Base-by-base conservation (phyloP, 2,113 vertebrate species). In the Orientallactaga bullata region DNA sequence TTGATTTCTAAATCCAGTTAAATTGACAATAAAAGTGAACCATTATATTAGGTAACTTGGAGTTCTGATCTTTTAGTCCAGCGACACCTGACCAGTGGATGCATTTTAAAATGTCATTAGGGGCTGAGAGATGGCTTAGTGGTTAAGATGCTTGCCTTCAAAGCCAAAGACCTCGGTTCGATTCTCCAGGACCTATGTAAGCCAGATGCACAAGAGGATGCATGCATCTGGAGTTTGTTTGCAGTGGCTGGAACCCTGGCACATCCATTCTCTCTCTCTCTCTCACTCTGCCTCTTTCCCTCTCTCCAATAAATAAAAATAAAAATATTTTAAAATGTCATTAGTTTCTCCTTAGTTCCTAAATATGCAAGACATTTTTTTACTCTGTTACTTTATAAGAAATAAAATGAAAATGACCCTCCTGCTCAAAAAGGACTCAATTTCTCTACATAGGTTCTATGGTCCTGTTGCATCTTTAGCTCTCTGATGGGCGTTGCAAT, bases 1-100 rank as follows among this genome's bases (percentile, higher is more conserved):
- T 9, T 66, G 37, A 11, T 83, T 47, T 32, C 37, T 63, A 51
- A 68, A 39, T 83, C 32, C 39, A 83, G 39, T 30, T 47, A 83
- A 83, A 7, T 47, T 83, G 63, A 30, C 18, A 68, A 23, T 68
- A 83, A 82, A 42, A 30, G 65, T 66, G 17, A 66, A 10, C 37
- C 28, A 47, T 24, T 7, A 23, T 2, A 68, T 2, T 47, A 63
- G 26, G 3, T 7, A 66, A 21, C 63, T 32, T 83, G 61, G 37
- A 26, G 39, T 83, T 51, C 21, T 32, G 18, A 66, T 4, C 5
- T 32, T 68, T 47, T 16, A 11, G 17, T 10, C 32, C 6, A 55
- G 9, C 24, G 20, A 32, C 26, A 2, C 1, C 0, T 0, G 30
- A 66, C 28, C 72, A 42, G 7, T 24, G 4, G 55, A 66, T 42